These are phyloP conservation scores for Mesaphorura yosii DNA, from an alignment of 1,140 invertebrate species.

Conservation along the genomic window DNA sequence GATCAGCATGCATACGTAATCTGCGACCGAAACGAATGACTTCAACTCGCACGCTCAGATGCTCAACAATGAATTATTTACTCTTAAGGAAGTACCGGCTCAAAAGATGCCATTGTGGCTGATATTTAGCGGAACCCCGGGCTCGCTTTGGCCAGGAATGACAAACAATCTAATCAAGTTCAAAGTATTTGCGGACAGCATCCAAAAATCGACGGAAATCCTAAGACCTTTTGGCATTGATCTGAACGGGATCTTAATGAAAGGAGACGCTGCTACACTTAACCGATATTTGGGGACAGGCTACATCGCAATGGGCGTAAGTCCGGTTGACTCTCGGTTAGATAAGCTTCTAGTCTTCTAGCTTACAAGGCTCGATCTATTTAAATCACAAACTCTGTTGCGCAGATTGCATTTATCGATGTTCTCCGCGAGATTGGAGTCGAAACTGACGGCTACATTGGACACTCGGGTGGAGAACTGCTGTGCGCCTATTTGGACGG, in stretches of 20 bases:
- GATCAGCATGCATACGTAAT: not conserved
- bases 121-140: constrained; percentile 93
- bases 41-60: constrained; percentile 30
- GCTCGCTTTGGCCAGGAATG: constrained; percentile 92
- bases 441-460: constrained; percentile 81
- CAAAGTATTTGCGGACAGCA: constrained; percentile 61
- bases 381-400: not conserved
- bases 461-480: constrained; percentile 88
- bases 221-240: constrained; percentile 66
- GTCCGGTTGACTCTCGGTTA: too few relatives aligned
- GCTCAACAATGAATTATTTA: too few relatives aligned
- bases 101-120: constrained; percentile 65
- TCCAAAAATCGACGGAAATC: constrained; percentile 59
- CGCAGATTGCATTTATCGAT: constrained; percentile 1
- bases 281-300: not conserved
- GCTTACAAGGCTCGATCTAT: too few relatives aligned
- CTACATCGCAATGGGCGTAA: not conserved
- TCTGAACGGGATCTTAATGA: constrained; percentile 56
- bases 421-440: constrained; percentile 60
- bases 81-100: too few relatives aligned
- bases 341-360: too few relatives aligned
- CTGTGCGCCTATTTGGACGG: constrained; percentile 96
- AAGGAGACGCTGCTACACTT: not conserved
- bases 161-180: constrained; percentile 67
- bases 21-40: not conserved